Evolutionary conservation across 2,113 vertebrate species (phyloP), one percentile per base, ranked within the genome.

Genomic region (Steatornis caripensis): DNA sequence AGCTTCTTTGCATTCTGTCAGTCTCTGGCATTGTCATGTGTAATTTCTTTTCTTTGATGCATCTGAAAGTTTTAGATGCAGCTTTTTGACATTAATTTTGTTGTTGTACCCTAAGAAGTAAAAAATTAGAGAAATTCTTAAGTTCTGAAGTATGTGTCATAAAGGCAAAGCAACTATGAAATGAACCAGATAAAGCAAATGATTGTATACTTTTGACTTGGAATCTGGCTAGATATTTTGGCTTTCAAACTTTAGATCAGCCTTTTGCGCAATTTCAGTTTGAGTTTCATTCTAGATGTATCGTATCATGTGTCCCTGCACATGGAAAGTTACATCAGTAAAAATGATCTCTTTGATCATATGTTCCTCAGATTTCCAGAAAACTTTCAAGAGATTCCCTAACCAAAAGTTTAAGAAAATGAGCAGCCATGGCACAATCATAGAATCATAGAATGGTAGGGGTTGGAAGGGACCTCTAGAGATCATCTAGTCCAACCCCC

Each of bases 1-100:
- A 95, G 79, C 85, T 88, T 79, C 49, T 85, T 92, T 88, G n/a
- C 68, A 18, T 95, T 94, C 43, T 85, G 57, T 79, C 85, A 85
- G 12, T 92, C 84, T 79, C 90, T 12, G 88, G 32, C 62, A 36
- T 87, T 95, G 75, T 82, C 10, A 10, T 53, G 32, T 89, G 29
- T 83, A 90, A 77, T 93, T 92, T 90, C 68, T 41, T 13, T 81
- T 81, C 79, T 93, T 90, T 80, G 84, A 68, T 87, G 43, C 71
- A 61, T 61, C 45, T 74, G 64, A 36, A 85, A 85, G 19, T 82
- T 93, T 72, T 85, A 72, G 49, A 53, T 83, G 39, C 57, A 76
- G 43, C 14, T 88, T 95, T 95, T 92, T 88, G 53, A 80, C 53
- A 24, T 24, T 76, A 21, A 37, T 75, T 91, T 89, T 86, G n/a